Evolutionary conservation across 2,888 invertebrate genomes (phyloP).

Genomic region (Cryptocheilus praepositus): DNA sequence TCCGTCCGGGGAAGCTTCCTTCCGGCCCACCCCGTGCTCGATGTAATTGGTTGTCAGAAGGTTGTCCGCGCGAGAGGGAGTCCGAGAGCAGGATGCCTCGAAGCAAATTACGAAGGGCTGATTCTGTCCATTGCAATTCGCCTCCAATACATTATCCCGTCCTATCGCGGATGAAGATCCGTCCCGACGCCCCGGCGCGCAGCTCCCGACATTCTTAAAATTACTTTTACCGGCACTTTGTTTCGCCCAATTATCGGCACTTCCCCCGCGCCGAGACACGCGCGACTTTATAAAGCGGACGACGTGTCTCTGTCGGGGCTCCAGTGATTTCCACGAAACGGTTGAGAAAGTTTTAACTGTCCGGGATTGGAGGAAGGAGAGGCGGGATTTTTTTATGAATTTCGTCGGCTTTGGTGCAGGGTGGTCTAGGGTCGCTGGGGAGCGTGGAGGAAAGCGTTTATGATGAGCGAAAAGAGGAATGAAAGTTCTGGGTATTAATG

Average conservation of each 20-base stretch:
- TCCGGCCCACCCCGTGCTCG: conserved; percentile 37
- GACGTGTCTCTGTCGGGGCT: no score
- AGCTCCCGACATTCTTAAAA: conserved; percentile 47
- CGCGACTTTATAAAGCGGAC: no score
- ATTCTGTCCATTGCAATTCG: conserved; percentile 64
- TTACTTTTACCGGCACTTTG: conserved; percentile 57
- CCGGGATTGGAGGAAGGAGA: no score
- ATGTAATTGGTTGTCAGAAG: conserved; percentile 61
- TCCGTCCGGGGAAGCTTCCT: neutral
- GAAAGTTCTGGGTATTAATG: no score
- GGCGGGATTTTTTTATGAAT: no score
- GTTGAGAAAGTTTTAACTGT: no score
- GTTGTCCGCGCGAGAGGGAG: conserved; percentile 31
- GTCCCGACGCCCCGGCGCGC: conserved; percentile 19
- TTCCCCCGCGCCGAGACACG: conserved; percentile 5
- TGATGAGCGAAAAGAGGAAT: no score
- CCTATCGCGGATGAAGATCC: conserved; percentile 37
- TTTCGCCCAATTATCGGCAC: conserved; percentile 48
- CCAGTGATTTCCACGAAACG: no score
- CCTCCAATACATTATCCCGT: conserved; percentile 63
- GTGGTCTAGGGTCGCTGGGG: no score
- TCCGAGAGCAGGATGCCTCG: conserved; percentile 37
- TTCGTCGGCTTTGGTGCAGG: no score
- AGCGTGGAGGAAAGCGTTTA: no score
- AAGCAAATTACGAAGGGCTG: conserved; percentile 61